Base-by-base conservation (phyloP, 2,888 invertebrate species). In the Ochropleura plecta region DNA sequence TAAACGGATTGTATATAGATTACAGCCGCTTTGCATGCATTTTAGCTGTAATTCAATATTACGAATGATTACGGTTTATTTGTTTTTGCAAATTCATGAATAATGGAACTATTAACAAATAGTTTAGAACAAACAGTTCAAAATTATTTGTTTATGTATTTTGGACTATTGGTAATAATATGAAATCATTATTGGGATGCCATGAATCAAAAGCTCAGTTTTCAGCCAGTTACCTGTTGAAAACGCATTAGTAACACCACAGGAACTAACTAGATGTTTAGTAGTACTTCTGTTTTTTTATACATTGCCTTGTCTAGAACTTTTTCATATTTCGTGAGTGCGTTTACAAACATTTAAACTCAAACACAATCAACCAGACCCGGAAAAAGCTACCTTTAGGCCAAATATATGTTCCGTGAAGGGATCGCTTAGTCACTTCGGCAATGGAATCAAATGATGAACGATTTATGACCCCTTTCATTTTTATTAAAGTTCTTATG, bases 11-110 rank as follows among this genome's bases (percentile, higher is more conserved):
- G 51, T 48, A 57, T 48, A 66, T 3, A 30, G 30, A 30, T 30
- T 2, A 30, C 9, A 53, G 44, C 44, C n/a, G 20, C 10, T 70
- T 40, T 44, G 68, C 63, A 42, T 67, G 20, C 40, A 67, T 69
- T 73, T 48, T 60, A 57, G 9, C 59, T 69, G 60, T 62, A 64
- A 70, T 76, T 81, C 48, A 81, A 76, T 67, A 60, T 55, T 65
- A n/a, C 1, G 18, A 60, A 64, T 51, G 49, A 64, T 81, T 68
- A 53, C 16, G 0, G 46, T 68, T 67, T 53, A 49, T 68, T 68
- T 70, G 20, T 49, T 44, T 68, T 49, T 46, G 66, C 40, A 46
- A 57, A 73, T 67, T 62, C 73, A 62, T 73, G 49, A 46, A 66
- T 67, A 63, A 57, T 42, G 62, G 51, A 73, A 16, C 66, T 18